A percentile compares a stretch with the other conserved stretches of the same genome.
Conservation (phyloP, 2,888 invertebrate genomes). For the Parascotia fuliginaria region DNA sequence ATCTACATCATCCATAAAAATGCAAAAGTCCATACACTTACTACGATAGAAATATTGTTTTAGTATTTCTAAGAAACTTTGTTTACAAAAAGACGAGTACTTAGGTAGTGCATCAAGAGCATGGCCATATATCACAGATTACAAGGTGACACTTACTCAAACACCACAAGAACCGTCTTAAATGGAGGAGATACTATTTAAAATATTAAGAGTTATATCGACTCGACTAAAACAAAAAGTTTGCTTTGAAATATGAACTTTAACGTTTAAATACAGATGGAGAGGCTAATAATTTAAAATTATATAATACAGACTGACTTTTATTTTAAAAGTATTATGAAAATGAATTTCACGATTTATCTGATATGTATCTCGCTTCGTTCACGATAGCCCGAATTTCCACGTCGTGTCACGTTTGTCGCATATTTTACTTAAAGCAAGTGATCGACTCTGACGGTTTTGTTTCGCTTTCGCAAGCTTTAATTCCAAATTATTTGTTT, state of each 20-base stretch:
- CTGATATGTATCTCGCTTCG: constrained; percentile 5
- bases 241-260: constrained; percentile 44
- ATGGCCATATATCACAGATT: constrained; percentile 55
- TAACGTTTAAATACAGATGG: constrained; percentile 31
- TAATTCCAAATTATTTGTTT: constrained; percentile 41
- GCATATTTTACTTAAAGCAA: constrained; percentile 19
- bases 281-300: constrained; percentile 19
- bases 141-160: constrained; percentile 55
- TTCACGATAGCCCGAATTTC: constrained; percentile 29
- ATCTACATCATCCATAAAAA: no score
- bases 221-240: constrained; percentile 32
- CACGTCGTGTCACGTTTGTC: constrained; percentile 42
- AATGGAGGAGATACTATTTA: constrained; percentile 48
- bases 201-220: constrained; percentile 43
- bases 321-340: constrained; percentile 22
- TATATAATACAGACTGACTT: constrained; percentile 18
- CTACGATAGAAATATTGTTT: constrained; percentile 17
- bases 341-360: constrained; percentile 19
- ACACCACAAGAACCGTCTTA: constrained; percentile 48
- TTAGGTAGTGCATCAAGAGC: constrained; percentile 42
- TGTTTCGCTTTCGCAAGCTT: constrained; percentile 40
- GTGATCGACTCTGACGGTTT: constrained; percentile 47
- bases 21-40: no score
- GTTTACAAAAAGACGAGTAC: constrained; percentile 26
- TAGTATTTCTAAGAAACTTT: constrained; percentile 27